These are phyloP conservation scores for Varanus komodoensis DNA, from an alignment of 2,113 vertebrate species.

Conservation along the genomic window DNA sequence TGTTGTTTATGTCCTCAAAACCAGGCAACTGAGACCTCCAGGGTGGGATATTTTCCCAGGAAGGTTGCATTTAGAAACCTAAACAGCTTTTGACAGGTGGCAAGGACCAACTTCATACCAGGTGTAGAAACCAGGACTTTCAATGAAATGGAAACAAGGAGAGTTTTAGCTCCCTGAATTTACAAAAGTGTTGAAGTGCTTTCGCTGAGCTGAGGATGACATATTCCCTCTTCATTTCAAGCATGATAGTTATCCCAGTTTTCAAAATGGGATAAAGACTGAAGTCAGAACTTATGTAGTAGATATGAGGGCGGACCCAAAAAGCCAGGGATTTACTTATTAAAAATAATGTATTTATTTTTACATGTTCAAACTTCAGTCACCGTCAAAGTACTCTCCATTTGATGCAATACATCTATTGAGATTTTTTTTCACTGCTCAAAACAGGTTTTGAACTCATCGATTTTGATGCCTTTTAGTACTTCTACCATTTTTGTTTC, in stretches of 20 bases:
- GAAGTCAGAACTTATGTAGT: constrained; percentile 34
- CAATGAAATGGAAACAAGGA: background rate
- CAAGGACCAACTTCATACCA: background rate
- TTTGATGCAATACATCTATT: too few species aligned
- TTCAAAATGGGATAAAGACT: background rate
- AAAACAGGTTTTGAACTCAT: too few species aligned
- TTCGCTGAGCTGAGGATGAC: background rate
- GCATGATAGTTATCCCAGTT: background rate
- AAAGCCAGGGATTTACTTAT: too few species aligned
- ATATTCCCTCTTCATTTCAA: constrained; percentile 2
- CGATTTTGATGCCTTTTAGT: too few species aligned
- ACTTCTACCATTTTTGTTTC: too few species aligned
- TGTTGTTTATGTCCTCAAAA: background rate
- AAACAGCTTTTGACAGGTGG: background rate
- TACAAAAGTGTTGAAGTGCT: background rate
- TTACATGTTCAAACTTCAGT: too few species aligned
- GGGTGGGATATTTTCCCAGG: background rate
- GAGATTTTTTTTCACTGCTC: too few species aligned
- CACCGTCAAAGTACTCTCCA: too few species aligned
- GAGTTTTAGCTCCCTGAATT: rapidly evolving
- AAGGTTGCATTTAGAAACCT: background rate
- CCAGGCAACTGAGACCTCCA: background rate
- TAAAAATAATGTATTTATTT: too few species aligned
- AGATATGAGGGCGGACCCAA: background rate
- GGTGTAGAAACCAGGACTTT: rapidly evolving